Conservation (phyloP, 2,888 invertebrate species). For the Caenorhabditis uteleia region DNA sequence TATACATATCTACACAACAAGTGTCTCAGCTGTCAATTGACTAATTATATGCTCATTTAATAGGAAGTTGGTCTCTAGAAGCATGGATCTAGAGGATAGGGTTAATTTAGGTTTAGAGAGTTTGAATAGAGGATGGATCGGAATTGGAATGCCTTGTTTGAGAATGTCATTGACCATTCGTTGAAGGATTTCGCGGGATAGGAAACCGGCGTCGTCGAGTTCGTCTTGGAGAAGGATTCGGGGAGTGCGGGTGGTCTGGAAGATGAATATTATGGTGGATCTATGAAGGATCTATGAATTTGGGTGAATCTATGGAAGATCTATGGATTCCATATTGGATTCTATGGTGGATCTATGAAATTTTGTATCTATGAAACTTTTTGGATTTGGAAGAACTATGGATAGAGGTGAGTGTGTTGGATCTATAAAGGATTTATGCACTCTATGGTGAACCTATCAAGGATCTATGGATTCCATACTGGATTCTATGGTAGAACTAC, state of each 20-base stretch:
- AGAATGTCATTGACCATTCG: conserved; percentile 65
- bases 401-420: too few species aligned
- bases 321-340: not conserved
- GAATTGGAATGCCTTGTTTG: conserved; percentile 66
- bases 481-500: too few species aligned
- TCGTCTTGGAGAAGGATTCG: conserved; percentile 63
- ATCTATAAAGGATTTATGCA: too few species aligned
- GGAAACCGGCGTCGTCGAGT: conserved; percentile 64
- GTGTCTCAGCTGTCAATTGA: conserved; percentile 56
- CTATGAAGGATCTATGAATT: not conserved
- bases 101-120: conserved; percentile 64
- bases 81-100: conserved; percentile 58
- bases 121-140: conserved; percentile 67
- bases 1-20: too few species aligned
- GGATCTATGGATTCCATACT: too few species aligned
- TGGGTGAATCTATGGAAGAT: not conserved
- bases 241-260: conserved; percentile 62
- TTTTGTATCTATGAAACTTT: not conserved
- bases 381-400: too few species aligned
- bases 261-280: too few species aligned
- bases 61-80: conserved; percentile 65
- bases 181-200: conserved; percentile 64
- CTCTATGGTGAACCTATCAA: too few species aligned
- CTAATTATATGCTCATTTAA: conserved; percentile 63
- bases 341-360: not conserved